phyloP scores from a whole-genome alignment of 1,140 invertebrate genomes.

The Heliconius eleuchia region DNA sequence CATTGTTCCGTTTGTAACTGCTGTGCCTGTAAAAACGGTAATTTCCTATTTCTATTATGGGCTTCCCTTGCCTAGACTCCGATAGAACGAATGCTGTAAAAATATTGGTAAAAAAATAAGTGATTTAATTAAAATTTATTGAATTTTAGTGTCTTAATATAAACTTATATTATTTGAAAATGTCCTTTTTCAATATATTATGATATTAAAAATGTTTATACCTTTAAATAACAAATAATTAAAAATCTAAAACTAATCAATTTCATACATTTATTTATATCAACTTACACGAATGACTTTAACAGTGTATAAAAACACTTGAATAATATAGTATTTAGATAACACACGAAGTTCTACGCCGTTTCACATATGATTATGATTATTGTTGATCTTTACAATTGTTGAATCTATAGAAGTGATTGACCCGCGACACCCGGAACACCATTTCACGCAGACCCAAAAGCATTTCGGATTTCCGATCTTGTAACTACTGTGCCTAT shows the following conservation, averaged over 20 bases:
- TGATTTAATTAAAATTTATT: not conserved
- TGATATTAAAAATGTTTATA: too few species aligned
- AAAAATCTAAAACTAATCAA: not conserved
- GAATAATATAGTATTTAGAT: too few species aligned
- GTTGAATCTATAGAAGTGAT: slow-evolving; percentile 42
- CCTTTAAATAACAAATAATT: too few species aligned
- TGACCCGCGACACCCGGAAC: slow-evolving; percentile 44
- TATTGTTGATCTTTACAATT: slow-evolving; percentile 45
- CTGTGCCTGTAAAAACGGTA: slow-evolving; percentile 46
- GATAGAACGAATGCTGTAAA: not conserved
- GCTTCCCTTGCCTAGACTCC: slow-evolving; percentile 28
- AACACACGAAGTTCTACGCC: too few species aligned
- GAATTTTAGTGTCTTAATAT: not conserved
- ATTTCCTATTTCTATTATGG: slow-evolving; percentile 37
- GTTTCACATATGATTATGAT: slow-evolving; percentile 29
- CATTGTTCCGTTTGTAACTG: slow-evolving; percentile 37
- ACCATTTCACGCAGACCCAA: slow-evolving; percentile 53
- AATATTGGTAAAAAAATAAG: not conserved
- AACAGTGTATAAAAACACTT: too few species aligned
- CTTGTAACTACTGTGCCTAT: slow-evolving; percentile 50
- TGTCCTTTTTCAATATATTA: too few species aligned
- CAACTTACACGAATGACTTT: not conserved
- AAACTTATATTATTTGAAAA: too few species aligned
- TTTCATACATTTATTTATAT: not conserved
- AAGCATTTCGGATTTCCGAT: slow-evolving; percentile 39